Evolutionary conservation across 2,888 invertebrate genomes (phyloP).

Genomic region (Amiota communis): DNA sequence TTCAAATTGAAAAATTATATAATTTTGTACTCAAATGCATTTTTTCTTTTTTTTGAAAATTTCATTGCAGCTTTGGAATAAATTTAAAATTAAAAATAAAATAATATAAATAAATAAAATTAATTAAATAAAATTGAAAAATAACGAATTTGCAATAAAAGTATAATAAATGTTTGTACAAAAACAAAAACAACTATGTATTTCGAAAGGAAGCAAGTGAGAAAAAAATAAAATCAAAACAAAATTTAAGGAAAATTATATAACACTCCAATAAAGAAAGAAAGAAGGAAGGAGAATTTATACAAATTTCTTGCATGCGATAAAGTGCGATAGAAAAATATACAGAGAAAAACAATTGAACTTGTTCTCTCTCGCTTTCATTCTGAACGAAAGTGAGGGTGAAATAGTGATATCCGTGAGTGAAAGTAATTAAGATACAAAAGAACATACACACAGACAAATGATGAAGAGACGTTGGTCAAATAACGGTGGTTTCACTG

Average conservation of each 20-base stretch:
- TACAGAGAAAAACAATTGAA: slow-evolving; percentile 43
- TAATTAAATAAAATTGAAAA: not conserved
- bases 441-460: slow-evolving; percentile 46
- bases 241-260: slow-evolving; percentile 16
- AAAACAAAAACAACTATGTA: slow-evolving; percentile 47
- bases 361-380: not conserved
- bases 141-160: slow-evolving; percentile 30
- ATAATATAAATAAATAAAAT: too few species aligned
- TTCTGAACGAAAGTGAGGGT: not conserved
- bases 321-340: slow-evolving; percentile 22
- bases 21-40: slow-evolving; percentile 16
- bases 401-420: not conserved
- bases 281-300: slow-evolving; percentile 8
- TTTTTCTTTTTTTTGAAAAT: slow-evolving; percentile 18
- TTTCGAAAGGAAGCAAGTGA: slow-evolving; percentile 66
- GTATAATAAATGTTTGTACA: slow-evolving; percentile 34
- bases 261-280: slow-evolving; percentile 12
- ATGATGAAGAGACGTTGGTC: slow-evolving; percentile 86
- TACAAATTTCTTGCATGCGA: not conserved
- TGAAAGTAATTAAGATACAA: not conserved
- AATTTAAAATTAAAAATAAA: slow-evolving; percentile 17
- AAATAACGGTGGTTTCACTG: slow-evolving; percentile 81
- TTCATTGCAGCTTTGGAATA: slow-evolving; percentile 53
- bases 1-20: slow-evolving; percentile 34
- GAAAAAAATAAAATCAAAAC: slow-evolving; percentile 58